Conservation (phyloP, 2,888 invertebrate genomes). For the Agriopis marginaria region DNA sequence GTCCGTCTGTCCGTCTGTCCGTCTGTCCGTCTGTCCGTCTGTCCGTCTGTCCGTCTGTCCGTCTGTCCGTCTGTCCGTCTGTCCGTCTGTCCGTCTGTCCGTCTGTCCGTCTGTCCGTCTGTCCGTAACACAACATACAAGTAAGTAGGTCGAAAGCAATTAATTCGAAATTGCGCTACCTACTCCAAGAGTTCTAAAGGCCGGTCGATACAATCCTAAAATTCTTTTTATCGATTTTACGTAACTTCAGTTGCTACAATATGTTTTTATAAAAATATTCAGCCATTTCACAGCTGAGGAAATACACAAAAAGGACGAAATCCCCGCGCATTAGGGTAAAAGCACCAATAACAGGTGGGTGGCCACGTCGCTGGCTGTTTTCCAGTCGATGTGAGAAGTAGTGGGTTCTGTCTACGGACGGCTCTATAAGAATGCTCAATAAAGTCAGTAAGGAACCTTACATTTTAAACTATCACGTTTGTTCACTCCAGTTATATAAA, state of each 20-base stretch:
- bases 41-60: too few relatives aligned
- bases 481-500: too few relatives aligned
- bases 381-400: conserved; percentile 47
- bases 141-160: too few relatives aligned
- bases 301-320: conserved; percentile 31
- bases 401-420: conserved; percentile 40
- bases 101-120: too few relatives aligned
- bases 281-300: conserved; percentile 29
- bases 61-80: too few relatives aligned
- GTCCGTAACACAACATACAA: too few relatives aligned
- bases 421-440: conserved; percentile 1
- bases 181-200: not conserved
- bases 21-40: too few relatives aligned
- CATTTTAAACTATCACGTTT: too few relatives aligned
- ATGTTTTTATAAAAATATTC: conserved; percentile 18
- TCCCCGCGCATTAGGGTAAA: conserved; percentile 37
- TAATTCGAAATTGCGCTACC: not conserved
- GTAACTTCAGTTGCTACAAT: not conserved
- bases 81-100: too few relatives aligned
- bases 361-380: conserved; percentile 41
- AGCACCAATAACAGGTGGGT: conserved; percentile 42
- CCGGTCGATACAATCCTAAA: not conserved
- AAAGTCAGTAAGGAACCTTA: conserved; percentile 18
- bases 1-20: too few relatives aligned
- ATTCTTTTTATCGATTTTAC: not conserved